Conservation (phyloP, 2,113 vertebrate species). For the Rynchops niger region DNA sequence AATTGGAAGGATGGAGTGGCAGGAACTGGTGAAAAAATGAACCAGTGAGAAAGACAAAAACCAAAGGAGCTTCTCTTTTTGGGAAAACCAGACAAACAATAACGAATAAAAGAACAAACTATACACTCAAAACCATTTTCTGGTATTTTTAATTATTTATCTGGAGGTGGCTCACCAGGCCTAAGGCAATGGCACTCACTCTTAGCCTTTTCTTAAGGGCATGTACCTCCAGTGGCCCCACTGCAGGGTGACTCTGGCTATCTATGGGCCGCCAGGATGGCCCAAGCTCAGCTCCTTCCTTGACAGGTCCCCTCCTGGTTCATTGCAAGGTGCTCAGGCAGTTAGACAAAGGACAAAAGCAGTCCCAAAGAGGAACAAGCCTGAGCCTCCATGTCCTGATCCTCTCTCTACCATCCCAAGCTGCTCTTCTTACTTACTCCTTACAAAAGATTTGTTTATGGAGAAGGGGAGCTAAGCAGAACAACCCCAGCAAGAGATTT, state of each 20-base stretch:
- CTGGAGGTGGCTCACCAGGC: not conserved
- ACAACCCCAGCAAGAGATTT: not conserved
- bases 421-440: not conserved
- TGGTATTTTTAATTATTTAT: no score
- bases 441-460: no score
- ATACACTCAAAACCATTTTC: not conserved
- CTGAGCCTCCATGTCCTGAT: not conserved
- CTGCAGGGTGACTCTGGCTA: not conserved
- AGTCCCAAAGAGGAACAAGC: not conserved
- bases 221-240: not conserved
- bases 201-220: not conserved
- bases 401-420: not conserved
- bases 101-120: rapidly evolving
- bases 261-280: not conserved
- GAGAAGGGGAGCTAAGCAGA: not conserved
- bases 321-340: not conserved
- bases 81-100: not conserved
- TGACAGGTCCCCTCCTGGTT: not conserved
- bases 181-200: not conserved
- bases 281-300: not conserved
- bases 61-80: not conserved
- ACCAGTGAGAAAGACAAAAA: not conserved
- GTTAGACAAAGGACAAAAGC: not conserved
- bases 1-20: not conserved
- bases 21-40: not conserved